Conservation (phyloP, 2,888 invertebrate genomes). For the Melolontha melolontha region DNA sequence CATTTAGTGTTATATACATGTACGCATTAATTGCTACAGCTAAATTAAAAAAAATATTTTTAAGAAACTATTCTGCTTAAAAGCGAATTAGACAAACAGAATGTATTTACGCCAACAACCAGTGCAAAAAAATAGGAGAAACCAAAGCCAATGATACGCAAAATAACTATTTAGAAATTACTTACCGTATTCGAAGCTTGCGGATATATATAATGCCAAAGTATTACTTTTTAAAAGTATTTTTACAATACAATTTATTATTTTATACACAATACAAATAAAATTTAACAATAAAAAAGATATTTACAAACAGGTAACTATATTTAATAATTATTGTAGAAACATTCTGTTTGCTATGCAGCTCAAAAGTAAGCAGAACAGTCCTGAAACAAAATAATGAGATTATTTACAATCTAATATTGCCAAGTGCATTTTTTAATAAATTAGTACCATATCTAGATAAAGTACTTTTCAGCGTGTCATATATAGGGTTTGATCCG, state of each 20-base stretch:
- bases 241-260: too few species aligned
- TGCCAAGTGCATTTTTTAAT: conserved; percentile 59
- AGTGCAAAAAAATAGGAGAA: conserved; percentile 27
- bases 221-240: too few species aligned
- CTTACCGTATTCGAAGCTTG: too few species aligned
- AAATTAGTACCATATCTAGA: conserved; percentile 63
- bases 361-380: conserved; percentile 61
- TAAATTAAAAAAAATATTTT: conserved; percentile 11
- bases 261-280: too few species aligned
- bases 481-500: conserved; percentile 57
- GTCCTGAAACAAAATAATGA: conserved; percentile 61
- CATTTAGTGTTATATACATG: too few species aligned
- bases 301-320: too few species aligned
- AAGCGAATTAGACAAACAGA: too few species aligned
- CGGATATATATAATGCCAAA: too few species aligned
- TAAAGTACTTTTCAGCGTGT: conserved; percentile 59
- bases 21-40: neutral
- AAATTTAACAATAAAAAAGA: too few species aligned
- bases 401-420: conserved; percentile 45
- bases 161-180: too few species aligned
- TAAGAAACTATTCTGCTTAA: conserved; percentile 23
- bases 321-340: neutral
- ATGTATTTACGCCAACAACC: neutral
- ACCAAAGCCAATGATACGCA: too few species aligned
- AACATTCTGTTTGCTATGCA: conserved; percentile 48